Base-by-base conservation (phyloP, 2,888 invertebrate species). In the Ypsolopha sequella region DNA sequence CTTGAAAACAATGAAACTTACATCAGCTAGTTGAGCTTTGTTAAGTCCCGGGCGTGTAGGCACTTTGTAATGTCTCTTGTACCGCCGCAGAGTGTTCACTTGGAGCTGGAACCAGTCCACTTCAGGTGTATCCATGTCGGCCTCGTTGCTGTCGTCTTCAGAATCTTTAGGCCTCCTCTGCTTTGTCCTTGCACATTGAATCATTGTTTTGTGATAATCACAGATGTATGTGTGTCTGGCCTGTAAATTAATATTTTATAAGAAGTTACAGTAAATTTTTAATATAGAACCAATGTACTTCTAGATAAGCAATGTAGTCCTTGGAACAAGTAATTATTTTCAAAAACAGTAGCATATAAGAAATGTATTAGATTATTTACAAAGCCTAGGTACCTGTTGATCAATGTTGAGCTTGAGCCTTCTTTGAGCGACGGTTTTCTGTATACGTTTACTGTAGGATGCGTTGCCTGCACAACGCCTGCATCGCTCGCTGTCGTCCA, bases 201-300 rank as follows among this genome's bases (percentile, higher is more conserved):
- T 98, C 69, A 97, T 93, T 73, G 93, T 93, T 82, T 98, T 98
- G 80, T 98, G 98, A 70, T 93, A 93, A 73, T 98, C 98, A 82
- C 98, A 98, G 66, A 98, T 98, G 75, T 98, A 98, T 63, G 95
- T 96, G 73, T 98, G 98, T 63, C 94, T 91, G 41, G 95, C 96
- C 96, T 96, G 78, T 47, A 73, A 76, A 54, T 24, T 4, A 24
- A 24, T 3, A 24, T 24, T 24, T 24, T 24, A 24, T 24, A 4
- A 24, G 24, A 24, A 24, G 4, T 24, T 24, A 3, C 4, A 24
- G 2, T 3, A 24, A 24, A 24, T 24, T 24, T 24, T 2, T 24
- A 24, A 2, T 4, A 24, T n/a, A 24, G 24, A 24, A 24, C 24
- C 24, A 24, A 24, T 24, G 4, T 24, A 24, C 2, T 24, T 4